phyloP scores from a whole-genome alignment of 2,797 vertebrate genomes.

The Clarias fuscus region DNA sequence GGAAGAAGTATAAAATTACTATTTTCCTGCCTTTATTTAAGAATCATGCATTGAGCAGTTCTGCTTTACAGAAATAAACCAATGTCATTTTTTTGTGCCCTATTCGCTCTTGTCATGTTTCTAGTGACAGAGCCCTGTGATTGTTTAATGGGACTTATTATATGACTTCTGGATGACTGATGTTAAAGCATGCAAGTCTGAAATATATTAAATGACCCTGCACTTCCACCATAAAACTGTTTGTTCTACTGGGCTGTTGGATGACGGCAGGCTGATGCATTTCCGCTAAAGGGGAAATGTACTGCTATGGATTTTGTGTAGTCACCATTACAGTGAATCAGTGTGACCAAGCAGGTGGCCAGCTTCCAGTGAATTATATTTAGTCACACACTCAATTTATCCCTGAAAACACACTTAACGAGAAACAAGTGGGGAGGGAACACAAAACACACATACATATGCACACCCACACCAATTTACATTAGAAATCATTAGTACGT shows the following conservation, averaged over 20 bases:
- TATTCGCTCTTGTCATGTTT: neutral
- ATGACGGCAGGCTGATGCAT: conserved; percentile 62
- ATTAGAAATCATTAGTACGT: neutral
- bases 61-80: neutral
- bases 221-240: neutral
- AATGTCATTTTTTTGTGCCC: neutral
- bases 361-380: conserved; percentile 76
- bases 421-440: conserved; percentile 6
- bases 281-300: conserved; percentile 71
- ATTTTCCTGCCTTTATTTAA: neutral
- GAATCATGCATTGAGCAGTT: neutral
- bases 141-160: neutral
- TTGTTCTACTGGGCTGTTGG: conserved; percentile 52
- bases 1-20: neutral
- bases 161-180: conserved; percentile 7
- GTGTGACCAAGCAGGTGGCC: conserved; percentile 74
- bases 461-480: neutral
- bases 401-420: conserved; percentile 65
- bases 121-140: neutral
- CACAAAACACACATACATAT: neutral
- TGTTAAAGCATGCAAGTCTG: neutral
- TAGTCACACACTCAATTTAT: conserved; percentile 80
- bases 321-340: conserved; percentile 75
- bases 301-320: conserved; percentile 77
- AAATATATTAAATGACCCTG: neutral